A percentile compares a stretch with the other conserved stretches of the same genome.
These are phyloP conservation scores for Diachrysia chrysitis DNA, from an alignment of 2,888 invertebrate genomes.

Conservation along the genomic window DNA sequence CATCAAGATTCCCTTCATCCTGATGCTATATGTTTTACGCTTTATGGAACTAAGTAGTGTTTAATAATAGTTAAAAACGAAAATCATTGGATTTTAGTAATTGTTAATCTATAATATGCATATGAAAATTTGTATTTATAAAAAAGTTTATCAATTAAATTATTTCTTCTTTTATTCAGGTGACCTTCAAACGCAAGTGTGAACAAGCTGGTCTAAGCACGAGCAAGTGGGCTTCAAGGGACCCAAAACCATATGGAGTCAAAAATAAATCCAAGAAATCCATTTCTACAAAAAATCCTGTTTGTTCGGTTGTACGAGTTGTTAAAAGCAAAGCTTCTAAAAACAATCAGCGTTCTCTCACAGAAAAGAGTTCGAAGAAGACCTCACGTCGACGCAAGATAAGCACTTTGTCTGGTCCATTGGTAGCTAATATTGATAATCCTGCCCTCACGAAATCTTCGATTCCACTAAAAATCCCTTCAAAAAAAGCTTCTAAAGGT, in stretches of 20 bases:
- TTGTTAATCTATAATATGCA: background rate
- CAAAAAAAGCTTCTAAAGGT: background rate
- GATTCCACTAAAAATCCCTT: background rate
- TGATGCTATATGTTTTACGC: too few relatives aligned
- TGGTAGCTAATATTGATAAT: background rate
- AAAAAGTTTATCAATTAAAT: background rate
- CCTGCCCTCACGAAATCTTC: background rate
- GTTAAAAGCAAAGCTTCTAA: slow-evolving; percentile 6
- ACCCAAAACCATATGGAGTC: background rate
- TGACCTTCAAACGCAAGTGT: background rate
- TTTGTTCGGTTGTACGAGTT: background rate
- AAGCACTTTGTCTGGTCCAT: background rate
- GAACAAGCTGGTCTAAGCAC: background rate
- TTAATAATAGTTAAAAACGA: too few relatives aligned
- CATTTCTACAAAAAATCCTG: background rate
- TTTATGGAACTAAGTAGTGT: too few relatives aligned
- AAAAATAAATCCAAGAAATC: background rate
- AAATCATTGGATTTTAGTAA: too few relatives aligned
- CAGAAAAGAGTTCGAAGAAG: background rate
- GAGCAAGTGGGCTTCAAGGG: slow-evolving; percentile 3
- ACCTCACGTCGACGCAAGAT: background rate
- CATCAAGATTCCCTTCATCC: too few relatives aligned
- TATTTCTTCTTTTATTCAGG: slow-evolving; percentile 25
- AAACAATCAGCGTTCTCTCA: background rate
- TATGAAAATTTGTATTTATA: background rate